Conservation (phyloP, 2,113 vertebrate species). For the Numenius arquata region DNA sequence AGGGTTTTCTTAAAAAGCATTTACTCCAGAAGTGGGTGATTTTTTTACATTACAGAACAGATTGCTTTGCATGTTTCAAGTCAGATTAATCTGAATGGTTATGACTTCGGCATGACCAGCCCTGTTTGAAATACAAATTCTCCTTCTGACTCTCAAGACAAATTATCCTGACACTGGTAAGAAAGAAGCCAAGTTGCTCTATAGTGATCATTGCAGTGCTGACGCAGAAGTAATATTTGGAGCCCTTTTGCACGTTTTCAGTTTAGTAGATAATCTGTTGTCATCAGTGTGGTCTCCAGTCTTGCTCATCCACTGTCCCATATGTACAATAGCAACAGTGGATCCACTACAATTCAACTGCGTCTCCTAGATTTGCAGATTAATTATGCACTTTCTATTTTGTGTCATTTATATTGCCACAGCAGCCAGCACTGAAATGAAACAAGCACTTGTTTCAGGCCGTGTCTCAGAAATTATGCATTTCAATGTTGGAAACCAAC, state of each 20-base stretch:
- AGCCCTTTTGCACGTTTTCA: neutral
- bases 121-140: neutral
- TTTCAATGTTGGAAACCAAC: neutral
- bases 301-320: neutral
- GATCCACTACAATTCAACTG: neutral
- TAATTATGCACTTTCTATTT: neutral
- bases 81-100: neutral
- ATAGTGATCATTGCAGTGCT: neutral
- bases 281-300: neutral
- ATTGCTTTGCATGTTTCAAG: neutral
- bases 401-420: neutral
- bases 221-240: neutral
- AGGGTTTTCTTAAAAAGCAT: neutral
- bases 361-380: neutral
- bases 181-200: neutral
- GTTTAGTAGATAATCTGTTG: neutral
- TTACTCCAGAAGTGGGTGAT: neutral
- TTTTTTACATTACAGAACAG: neutral
- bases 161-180: neutral
- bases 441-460: neutral
- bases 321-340: fast-evolving
- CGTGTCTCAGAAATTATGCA: neutral
- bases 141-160: neutral
- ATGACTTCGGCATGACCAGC: neutral
- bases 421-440: neutral